These are phyloP conservation scores for Laterallus jamaicensis DNA, from an alignment of 2,113 vertebrate species.

Conservation along the genomic window DNA sequence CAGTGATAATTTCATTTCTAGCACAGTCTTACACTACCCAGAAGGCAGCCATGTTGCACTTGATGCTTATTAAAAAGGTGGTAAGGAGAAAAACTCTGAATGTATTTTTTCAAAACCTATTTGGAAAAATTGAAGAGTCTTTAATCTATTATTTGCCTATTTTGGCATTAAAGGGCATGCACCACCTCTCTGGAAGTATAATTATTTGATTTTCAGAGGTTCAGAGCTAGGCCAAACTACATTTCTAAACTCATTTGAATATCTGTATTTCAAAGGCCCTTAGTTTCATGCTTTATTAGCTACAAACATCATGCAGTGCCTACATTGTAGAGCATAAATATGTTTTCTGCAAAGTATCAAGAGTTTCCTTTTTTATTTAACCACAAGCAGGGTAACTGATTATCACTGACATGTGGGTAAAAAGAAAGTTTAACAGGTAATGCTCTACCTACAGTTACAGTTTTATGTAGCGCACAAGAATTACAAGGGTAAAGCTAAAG, in stretches of 20 bases:
- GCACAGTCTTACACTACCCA: background rate
- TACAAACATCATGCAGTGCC: background rate
- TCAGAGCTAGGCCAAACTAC: background rate
- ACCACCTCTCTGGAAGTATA: background rate
- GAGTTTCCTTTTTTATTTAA: background rate
- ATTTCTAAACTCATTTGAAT: background rate
- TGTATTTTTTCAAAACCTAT: background rate
- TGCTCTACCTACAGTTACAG: background rate
- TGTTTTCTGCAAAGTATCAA: background rate
- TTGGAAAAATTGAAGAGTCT: slow-evolving; percentile 20
- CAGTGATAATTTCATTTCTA: slow-evolving; percentile 40
- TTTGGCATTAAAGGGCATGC: slow-evolving; percentile 5
- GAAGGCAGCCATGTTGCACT: background rate
- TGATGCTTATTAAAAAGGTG: background rate
- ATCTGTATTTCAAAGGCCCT: slow-evolving; percentile 18
- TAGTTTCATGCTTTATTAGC: background rate
- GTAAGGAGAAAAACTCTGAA: background rate
- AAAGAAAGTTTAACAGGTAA: background rate
- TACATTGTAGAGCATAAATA: background rate
- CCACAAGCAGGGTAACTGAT: background rate
- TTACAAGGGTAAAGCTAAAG: background rate
- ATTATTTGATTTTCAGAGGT: slow-evolving; percentile 9
- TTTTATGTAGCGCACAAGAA: background rate
- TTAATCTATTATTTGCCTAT: slow-evolving; percentile 16
- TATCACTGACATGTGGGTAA: background rate